Conservation (phyloP, 2,113 vertebrate species). For the Triplophysa tibetana region DNA sequence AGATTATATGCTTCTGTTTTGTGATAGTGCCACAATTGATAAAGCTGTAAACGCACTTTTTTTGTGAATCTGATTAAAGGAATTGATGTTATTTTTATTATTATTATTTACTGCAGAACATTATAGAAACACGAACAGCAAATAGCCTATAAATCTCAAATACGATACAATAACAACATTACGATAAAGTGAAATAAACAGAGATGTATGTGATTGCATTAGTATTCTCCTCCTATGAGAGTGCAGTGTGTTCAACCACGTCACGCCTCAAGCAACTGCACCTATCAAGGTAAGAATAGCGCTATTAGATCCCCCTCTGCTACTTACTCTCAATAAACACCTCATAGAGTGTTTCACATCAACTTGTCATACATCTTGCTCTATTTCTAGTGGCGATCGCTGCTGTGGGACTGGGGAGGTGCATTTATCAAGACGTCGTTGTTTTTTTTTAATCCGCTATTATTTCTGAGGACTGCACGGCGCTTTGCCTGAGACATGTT, state of each 20-base stretch:
- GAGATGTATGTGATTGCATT: constrained; percentile 64
- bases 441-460: background rate
- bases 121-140: too few relatives aligned
- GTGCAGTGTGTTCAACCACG: constrained; percentile 75
- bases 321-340: constrained; percentile 20
- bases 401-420: background rate
- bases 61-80: background rate
- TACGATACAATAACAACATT: background rate
- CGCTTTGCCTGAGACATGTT: constrained; percentile 69
- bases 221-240: constrained; percentile 81
- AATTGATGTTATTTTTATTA: too few relatives aligned
- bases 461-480: constrained; percentile 15
- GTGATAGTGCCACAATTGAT: background rate
- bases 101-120: too few relatives aligned
- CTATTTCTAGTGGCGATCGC: background rate
- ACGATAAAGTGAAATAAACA: background rate
- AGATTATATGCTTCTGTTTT: background rate
- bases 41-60: background rate
- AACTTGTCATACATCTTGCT: constrained; percentile 9
- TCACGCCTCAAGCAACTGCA: constrained; percentile 79
- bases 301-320: constrained; percentile 38
- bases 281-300: constrained; percentile 75
- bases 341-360: background rate
- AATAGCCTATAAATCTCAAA: background rate
- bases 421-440: background rate